phyloP scores from a whole-genome alignment of 2,888 invertebrate genomes.

The Trissoscelio sp. region DNA sequence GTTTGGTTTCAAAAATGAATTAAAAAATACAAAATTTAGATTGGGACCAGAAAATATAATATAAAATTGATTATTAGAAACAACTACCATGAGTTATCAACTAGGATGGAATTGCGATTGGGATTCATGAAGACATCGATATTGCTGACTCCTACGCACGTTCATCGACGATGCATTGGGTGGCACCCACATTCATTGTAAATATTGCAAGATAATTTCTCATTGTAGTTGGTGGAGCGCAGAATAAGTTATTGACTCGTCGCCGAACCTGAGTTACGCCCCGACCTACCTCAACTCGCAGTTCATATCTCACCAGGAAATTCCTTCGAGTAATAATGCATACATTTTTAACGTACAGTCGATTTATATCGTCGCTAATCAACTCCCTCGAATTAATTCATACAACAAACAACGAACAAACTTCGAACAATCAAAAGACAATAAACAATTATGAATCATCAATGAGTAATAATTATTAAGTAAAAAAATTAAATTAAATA shows the following conservation, averaged over 20 bases:
- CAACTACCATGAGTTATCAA: conserved; percentile 21
- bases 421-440: neutral
- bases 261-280: conserved; percentile 80
- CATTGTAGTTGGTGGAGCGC: conserved; percentile 77
- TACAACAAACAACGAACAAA: neutral
- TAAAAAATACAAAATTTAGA: too few species aligned
- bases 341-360: neutral
- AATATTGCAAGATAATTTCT: conserved; percentile 75
- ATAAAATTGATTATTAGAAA: conserved; percentile 28
- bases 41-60: too few species aligned
- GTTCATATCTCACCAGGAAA: conserved; percentile 76
- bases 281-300: conserved; percentile 79
- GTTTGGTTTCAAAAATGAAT: neutral
- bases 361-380: conserved; percentile 21
- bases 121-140: conserved; percentile 76
- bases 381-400: conserved; percentile 6
- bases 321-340: conserved; percentile 49
- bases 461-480: neutral
- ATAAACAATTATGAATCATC: too few species aligned
- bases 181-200: conserved; percentile 77
- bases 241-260: conserved; percentile 80
- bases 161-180: conserved; percentile 71
- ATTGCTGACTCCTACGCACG: conserved; percentile 60
- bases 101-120: conserved; percentile 45
- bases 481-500: too few species aligned